Conservation (phyloP, 23 tunicate genomes). For the Phallusia fumigata region DNA sequence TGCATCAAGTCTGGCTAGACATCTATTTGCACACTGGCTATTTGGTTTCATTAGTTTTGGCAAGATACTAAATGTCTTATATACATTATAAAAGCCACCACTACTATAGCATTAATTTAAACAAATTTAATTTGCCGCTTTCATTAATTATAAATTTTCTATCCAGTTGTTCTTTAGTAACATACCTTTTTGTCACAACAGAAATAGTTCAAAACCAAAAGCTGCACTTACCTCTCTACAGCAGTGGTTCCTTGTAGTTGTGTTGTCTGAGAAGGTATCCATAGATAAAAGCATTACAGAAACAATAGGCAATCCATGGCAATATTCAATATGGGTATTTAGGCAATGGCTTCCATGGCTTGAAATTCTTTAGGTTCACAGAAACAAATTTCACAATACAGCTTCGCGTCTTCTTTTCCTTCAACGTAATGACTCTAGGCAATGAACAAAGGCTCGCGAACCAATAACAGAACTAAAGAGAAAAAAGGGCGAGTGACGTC, state of each 20-base stretch:
- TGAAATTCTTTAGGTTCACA: neutral
- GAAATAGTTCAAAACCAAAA: neutral
- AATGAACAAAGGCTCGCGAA: neutral
- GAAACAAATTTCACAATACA: neutral
- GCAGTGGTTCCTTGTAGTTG: slow-evolving; percentile 32
- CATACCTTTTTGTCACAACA: too few relatives aligned
- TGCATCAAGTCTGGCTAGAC: too few relatives aligned
- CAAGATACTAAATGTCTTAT: too few relatives aligned
- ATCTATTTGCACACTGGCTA: too few relatives aligned
- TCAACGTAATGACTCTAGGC: neutral
- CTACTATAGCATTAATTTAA: too few relatives aligned
- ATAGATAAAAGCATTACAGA: slow-evolving; percentile 27
- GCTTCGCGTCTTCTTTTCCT: neutral
- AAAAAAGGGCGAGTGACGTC: neutral
- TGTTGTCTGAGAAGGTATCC: slow-evolving; percentile 26
- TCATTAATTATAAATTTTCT: too few relatives aligned
- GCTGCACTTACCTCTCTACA: slow-evolving; percentile 29
- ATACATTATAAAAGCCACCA: too few relatives aligned
- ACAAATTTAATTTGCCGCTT: too few relatives aligned
- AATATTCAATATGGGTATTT: neutral
- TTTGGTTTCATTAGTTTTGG: too few relatives aligned
- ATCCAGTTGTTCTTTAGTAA: too few relatives aligned
- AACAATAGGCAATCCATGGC: slow-evolving; percentile 36
- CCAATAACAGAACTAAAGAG: neutral
- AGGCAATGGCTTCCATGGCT: slow-evolving; percentile 11